phyloP scores from a whole-genome alignment of 2,113 vertebrate genomes.

The Lepisosteus osseus region DNA sequence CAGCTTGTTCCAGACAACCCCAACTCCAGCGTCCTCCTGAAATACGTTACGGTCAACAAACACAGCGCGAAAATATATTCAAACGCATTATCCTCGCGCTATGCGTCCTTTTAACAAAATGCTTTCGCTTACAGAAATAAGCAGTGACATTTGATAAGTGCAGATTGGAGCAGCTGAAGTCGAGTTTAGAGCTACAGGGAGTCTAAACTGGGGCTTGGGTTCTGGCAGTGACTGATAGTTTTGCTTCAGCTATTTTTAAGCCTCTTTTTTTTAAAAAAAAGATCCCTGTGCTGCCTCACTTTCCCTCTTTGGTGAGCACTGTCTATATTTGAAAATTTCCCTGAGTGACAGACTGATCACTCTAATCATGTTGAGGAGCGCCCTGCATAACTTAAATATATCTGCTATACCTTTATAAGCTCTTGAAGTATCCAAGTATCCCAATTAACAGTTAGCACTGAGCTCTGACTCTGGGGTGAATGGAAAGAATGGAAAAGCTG shows the following conservation, averaged over 20 bases:
- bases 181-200: neutral
- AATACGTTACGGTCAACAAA: too few relatives aligned
- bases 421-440: too few relatives aligned
- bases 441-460: too few relatives aligned
- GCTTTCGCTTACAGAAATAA: neutral
- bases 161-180: neutral
- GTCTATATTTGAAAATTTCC: neutral
- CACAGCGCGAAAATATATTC: too few relatives aligned
- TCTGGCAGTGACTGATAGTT: neutral
- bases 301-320: neutral
- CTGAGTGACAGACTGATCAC: neutral
- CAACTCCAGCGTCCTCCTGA: too few relatives aligned
- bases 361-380: neutral
- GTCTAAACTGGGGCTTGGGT: neutral
- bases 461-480: too few relatives aligned
- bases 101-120: neutral
- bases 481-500: too few relatives aligned
- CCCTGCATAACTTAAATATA: too few relatives aligned
- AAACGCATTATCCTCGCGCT: too few relatives aligned
- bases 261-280: too few relatives aligned
- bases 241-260: conserved; percentile 4
- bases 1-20: too few relatives aligned
- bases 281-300: neutral
- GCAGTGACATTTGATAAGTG: neutral
- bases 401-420: too few relatives aligned